Evolutionary conservation across 2,888 invertebrate species (phyloP).

Genomic region (Melangyna quadrimaculata): DNA sequence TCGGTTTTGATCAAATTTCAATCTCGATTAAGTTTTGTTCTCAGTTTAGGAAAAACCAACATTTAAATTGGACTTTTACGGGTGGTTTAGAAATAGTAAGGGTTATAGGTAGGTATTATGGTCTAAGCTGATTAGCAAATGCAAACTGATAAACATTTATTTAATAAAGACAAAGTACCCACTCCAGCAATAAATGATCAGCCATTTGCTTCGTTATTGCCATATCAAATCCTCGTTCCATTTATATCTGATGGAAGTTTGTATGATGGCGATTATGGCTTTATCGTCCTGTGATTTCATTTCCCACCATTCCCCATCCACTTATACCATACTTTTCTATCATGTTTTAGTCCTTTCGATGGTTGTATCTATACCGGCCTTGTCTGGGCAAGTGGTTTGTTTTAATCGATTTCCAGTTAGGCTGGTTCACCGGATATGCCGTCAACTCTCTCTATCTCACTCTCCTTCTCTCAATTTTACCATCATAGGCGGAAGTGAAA

Average conservation of each 20-base stretch:
- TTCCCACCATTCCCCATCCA: neutral
- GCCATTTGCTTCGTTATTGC: constrained; percentile 54
- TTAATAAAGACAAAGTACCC: constrained; percentile 18
- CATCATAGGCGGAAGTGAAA: constrained; percentile 25
- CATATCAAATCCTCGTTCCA: constrained; percentile 51
- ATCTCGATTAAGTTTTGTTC: neutral
- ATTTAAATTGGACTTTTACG: constrained; percentile 1
- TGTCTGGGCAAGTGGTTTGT: neutral
- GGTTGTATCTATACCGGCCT: neutral
- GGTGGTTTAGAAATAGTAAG: neutral
- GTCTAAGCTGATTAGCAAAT: neutral
- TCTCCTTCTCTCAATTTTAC: no score
- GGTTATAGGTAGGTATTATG: neutral
- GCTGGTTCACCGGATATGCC: neutral
- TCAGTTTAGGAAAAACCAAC: neutral
- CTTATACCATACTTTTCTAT: neutral
- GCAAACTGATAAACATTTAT: constrained; percentile 35
- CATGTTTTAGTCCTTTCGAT: neutral
- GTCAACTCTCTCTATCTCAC: neutral
- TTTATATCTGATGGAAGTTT: constrained; percentile 54
- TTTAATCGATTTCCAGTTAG: constrained; percentile 32
- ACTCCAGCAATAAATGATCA: constrained; percentile 49
- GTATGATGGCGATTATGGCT: constrained; percentile 62
- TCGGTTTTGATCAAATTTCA: constrained; percentile 1
- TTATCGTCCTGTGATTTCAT: constrained; percentile 55